Conservation (phyloP, 1,140 invertebrate genomes). For the Holcopasites calliopsidis region DNA sequence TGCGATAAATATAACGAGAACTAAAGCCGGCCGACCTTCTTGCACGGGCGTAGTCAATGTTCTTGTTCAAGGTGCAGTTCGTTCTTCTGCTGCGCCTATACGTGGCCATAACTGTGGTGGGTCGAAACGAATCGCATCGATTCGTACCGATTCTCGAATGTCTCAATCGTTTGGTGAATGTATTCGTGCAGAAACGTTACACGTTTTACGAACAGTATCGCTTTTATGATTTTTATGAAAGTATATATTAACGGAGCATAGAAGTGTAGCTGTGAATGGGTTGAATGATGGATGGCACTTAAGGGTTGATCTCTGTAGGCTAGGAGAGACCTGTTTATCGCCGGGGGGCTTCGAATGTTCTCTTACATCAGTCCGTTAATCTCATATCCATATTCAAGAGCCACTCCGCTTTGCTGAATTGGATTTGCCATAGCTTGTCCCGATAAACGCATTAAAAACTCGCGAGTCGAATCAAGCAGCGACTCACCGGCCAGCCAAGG, state of each 20-base stretch:
- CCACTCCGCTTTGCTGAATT: conserved; percentile 7
- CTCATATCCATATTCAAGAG: conserved; percentile 44
- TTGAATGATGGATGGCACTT: background rate
- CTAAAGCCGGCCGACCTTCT: conserved; percentile 35
- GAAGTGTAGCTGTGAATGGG: too few species aligned
- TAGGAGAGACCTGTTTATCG: background rate
- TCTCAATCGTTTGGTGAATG: too few species aligned
- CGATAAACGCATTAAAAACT: conserved; percentile 29
- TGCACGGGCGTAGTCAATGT: conserved; percentile 35
- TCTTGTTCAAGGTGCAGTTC: conserved; percentile 36
- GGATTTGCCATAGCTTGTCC: conserved; percentile 5
- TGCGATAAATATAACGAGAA: conserved; percentile 53
- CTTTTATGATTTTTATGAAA: too few species aligned
- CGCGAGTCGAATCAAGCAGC: background rate
- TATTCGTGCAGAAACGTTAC: too few species aligned
- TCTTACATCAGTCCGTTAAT: conserved; percentile 17
- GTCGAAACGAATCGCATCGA: background rate
- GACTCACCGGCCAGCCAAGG: background rate
- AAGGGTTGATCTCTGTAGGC: background rate
- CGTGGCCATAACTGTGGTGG: background rate
- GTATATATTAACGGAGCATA: too few species aligned
- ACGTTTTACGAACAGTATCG: too few species aligned
- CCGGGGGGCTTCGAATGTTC: background rate
- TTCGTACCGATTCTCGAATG: too few species aligned
- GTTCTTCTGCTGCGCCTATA: background rate